A percentile compares a stretch with the other conserved stretches of the same genome.
Evolutionary conservation across 2,888 invertebrate genomes (phyloP).

Genomic region (Lucinisca nassula): DNA sequence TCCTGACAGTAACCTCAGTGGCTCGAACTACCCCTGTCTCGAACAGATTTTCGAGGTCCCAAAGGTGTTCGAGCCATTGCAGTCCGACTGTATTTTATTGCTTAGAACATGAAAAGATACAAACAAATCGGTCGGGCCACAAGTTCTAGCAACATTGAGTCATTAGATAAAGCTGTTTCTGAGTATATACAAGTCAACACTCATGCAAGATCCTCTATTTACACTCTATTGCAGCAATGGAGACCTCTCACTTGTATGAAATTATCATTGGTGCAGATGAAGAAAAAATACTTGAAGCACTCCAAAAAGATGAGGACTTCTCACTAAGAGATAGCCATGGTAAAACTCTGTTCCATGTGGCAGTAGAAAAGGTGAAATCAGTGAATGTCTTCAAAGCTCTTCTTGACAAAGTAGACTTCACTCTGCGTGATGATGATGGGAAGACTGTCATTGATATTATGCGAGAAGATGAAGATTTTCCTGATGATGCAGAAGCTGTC

Average conservation of each 20-base stretch:
- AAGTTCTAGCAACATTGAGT: too few species aligned
- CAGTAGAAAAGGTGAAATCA: conserved; percentile 69
- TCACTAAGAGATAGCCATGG: conserved; percentile 68
- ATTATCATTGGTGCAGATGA: conserved; percentile 70
- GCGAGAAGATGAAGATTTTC: conserved; percentile 58
- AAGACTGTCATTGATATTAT: conserved; percentile 74
- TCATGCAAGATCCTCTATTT: too few species aligned
- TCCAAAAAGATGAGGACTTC: conserved; percentile 64
- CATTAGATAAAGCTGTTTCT: too few species aligned
- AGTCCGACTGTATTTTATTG: too few species aligned
- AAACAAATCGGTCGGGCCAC: too few species aligned
- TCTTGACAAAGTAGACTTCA: conserved; percentile 70
- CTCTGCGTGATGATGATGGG: conserved; percentile 68
- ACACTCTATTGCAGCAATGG: conserved; percentile 55
- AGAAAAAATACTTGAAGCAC: conserved; percentile 60
- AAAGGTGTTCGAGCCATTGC: too few species aligned
- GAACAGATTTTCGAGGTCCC: too few species aligned
- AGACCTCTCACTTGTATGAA: conserved; percentile 66
- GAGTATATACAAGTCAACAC: too few species aligned
- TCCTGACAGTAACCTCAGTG: too few species aligned
- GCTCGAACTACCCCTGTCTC: too few species aligned
- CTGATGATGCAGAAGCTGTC: conserved; percentile 62
- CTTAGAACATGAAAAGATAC: too few species aligned
- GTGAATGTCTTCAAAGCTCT: conserved; percentile 73
- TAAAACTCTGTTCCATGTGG: conserved; percentile 74